Evolutionary conservation across 2,113 vertebrate species (phyloP), one percentile per base, ranked within the genome.

Genomic region (Phocoena sinus): DNA sequence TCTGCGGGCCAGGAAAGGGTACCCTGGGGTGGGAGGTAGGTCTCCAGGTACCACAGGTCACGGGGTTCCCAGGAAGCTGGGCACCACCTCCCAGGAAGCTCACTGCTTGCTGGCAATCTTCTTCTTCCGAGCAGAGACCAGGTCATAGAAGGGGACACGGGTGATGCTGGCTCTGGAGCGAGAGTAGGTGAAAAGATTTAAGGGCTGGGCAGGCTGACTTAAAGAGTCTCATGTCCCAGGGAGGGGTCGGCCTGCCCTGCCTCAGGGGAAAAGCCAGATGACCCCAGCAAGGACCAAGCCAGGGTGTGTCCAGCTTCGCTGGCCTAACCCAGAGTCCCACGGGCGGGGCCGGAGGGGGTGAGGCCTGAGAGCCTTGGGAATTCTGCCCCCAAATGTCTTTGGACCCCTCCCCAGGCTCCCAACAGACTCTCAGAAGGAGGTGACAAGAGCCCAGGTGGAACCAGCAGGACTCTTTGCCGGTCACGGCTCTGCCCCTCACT

Each of bases 71-170:
- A 1, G 33, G 77, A 14, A 1, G 41, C 13, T 98, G 50, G 50
- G 50, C 50, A 15, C 38, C 38, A 4, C 53, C 41, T 63, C 58
- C 50, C 13, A 1, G 33, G 77, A 14, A 1, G 41, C 13, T 99
- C 97, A 99, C 50, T 99, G 98, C 97, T 98, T 99, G 97, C 97
- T 99, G 97, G 99, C 99, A n/a, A 99, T 99, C 98, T 99, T 99
- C 98, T 99, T 99, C 98, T 99, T 99, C 76, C 99, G 99, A 28
- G 99, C 98, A 8, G 99, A 99, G 31, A 99, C 98, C 93, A 99
- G 98, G 97, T 99, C 99, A 9, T 99, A 99, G 98, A 99, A 99
- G 4, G 99, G 99, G 94, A 99, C 99, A 31, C 99, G 99, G 83
- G 99, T 99, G 98, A 99, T 99, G 87, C 99, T 99, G 28, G 99